Evolutionary conservation across 2,888 invertebrate genomes (phyloP).

Genomic region (Tetragonula carbonaria): DNA sequence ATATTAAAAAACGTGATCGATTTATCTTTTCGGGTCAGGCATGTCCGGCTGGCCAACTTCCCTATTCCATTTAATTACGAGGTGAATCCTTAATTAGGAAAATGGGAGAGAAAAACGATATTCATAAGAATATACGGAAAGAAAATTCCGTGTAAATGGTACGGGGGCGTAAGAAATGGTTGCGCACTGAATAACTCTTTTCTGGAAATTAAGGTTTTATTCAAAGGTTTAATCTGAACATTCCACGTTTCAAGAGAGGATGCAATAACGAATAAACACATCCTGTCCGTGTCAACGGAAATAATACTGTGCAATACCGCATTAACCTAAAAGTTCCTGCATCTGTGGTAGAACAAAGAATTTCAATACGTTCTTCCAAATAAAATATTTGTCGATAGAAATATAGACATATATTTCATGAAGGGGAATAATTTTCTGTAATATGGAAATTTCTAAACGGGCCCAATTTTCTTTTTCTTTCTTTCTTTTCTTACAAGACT

Average conservation of each 20-base stretch:
- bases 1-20: background rate
- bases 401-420: too few species aligned
- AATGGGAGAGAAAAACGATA: too few species aligned
- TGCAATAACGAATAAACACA: background rate
- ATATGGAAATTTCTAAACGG: too few species aligned
- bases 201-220: constrained; percentile 6
- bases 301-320: background rate
- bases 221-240: background rate
- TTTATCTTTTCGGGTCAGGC: background rate
- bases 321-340: background rate
- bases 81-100: background rate
- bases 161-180: background rate
- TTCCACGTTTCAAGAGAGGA: background rate
- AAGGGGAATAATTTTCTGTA: too few species aligned
- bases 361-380: too few species aligned
- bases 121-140: background rate
- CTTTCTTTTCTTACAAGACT: too few species aligned
- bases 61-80: background rate
- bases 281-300: background rate
- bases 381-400: too few species aligned
- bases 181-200: constrained; percentile 25
- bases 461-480: too few species aligned
- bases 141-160: constrained; percentile 5
- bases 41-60: too few species aligned
- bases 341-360: background rate